These are phyloP conservation scores for Falco novaeseelandiae DNA, from an alignment of 2,797 vertebrate species.

Conservation along the genomic window DNA sequence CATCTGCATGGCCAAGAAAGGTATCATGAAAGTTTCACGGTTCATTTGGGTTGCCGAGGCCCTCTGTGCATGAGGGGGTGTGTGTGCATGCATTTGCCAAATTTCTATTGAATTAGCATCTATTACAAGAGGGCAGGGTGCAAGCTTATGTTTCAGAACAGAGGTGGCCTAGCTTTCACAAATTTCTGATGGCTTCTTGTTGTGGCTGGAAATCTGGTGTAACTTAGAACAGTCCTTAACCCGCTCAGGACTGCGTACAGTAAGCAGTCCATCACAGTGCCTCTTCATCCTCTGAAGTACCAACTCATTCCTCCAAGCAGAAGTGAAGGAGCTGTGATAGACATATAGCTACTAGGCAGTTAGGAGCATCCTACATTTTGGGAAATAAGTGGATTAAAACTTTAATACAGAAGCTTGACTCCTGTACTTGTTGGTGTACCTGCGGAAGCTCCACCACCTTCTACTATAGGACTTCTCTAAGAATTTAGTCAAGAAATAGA, in stretches of 20 bases:
- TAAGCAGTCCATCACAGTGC: background rate
- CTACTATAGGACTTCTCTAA: background rate
- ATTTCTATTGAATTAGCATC: background rate
- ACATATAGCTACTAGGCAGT: accelerated
- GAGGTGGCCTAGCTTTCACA: background rate
- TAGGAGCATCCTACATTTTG: background rate
- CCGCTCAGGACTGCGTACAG: background rate
- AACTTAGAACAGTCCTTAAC: background rate
- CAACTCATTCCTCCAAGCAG: background rate
- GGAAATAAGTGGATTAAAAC: background rate
- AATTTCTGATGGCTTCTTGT: background rate
- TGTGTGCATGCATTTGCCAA: background rate
- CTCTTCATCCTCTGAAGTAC: background rate
- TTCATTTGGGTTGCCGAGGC: background rate
- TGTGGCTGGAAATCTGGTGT: background rate
- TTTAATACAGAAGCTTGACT: background rate
- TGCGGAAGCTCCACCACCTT: background rate
- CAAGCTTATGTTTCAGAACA: background rate
- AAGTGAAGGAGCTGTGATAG: background rate
- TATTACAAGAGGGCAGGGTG: background rate
- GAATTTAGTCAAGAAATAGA: background rate
- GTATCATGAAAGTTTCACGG: background rate
- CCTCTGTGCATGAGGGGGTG: background rate
- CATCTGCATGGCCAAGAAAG: background rate
- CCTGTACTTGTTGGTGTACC: background rate